Percentiles rank a stretch among this genome's conserved stretches.
Conservation (phyloP, 2,888 invertebrate genomes). For the Anoncus sp. region DNA sequence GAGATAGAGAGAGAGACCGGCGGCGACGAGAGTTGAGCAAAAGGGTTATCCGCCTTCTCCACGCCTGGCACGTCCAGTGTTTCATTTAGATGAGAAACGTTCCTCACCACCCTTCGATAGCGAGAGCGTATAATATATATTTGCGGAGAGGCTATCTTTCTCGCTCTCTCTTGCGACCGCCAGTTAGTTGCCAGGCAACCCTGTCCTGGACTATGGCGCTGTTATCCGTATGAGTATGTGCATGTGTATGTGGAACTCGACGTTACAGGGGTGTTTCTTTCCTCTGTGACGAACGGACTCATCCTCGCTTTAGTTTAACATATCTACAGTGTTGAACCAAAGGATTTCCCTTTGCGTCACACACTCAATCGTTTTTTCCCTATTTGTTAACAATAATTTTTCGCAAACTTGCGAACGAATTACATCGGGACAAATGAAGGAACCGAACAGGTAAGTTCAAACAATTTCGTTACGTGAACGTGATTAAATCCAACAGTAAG, state of each 20-base stretch:
- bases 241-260: slow-evolving; percentile 39
- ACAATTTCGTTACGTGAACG: background rate
- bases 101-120: slow-evolving; percentile 79
- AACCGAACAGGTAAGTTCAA: background rate
- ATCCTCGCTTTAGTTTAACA: slow-evolving; percentile 47
- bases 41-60: slow-evolving; percentile 64
- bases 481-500: background rate
- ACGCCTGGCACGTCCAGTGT: slow-evolving; percentile 72
- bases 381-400: slow-evolving; percentile 45
- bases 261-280: slow-evolving; percentile 54
- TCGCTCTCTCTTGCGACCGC: slow-evolving; percentile 54
- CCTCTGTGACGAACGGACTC: slow-evolving; percentile 53
- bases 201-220: slow-evolving; percentile 48
- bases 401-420: slow-evolving; percentile 21
- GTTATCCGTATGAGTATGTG: slow-evolving; percentile 32
- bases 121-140: slow-evolving; percentile 70
- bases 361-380: background rate
- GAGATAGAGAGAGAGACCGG: slow-evolving; percentile 56
- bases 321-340: slow-evolving; percentile 45
- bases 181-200: slow-evolving; percentile 81
- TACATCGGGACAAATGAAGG: slow-evolving; percentile 33
- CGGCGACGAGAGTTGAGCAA: slow-evolving; percentile 58
- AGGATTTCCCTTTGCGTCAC: slow-evolving; percentile 36
- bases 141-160: slow-evolving; percentile 44
- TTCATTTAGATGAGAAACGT: slow-evolving; percentile 79